phyloP scores from a whole-genome alignment of 2,888 invertebrate genomes.

The Mantis religiosa region DNA sequence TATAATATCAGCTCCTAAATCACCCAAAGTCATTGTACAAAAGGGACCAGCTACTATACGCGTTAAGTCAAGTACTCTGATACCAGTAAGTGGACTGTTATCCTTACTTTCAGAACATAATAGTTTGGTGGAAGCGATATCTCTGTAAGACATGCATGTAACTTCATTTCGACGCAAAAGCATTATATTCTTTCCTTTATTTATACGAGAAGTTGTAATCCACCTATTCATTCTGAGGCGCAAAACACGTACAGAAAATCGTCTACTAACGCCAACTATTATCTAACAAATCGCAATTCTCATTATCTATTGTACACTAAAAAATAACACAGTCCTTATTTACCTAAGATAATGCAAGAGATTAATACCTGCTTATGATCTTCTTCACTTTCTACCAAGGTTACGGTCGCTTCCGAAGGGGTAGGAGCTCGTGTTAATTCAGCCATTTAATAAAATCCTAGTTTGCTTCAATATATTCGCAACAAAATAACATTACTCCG shows the following conservation, averaged over 20 bases:
- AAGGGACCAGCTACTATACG: slow-evolving; percentile 91
- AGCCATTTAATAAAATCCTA: slow-evolving; percentile 3
- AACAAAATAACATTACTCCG: neutral
- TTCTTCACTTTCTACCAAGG: slow-evolving; percentile 26
- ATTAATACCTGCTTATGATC: slow-evolving; percentile 22
- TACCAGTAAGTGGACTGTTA: slow-evolving; percentile 43
- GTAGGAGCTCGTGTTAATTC: slow-evolving; percentile 23
- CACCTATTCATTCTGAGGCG: neutral
- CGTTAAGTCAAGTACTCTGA: slow-evolving; percentile 74
- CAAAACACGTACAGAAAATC: neutral
- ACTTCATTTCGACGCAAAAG: neutral
- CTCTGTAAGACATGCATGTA: neutral
- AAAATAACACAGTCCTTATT: neutral
- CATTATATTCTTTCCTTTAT: neutral
- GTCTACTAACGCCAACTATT: neutral
- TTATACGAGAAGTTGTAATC: neutral
- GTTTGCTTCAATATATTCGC: neutral
- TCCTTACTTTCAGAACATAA: neutral
- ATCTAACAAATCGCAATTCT: neutral
- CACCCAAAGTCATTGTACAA: slow-evolving; percentile 89
- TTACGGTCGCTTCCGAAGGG: slow-evolving; percentile 22
- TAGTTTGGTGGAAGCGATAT: neutral
- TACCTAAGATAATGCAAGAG: neutral
- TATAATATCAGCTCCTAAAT: slow-evolving; percentile 87
- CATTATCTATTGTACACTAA: neutral